These are phyloP conservation scores for Chrysaora quinquecirrha DNA, from an alignment of 30 jellyfish, hydroid and myxozoan species.

Conservation along the genomic window DNA sequence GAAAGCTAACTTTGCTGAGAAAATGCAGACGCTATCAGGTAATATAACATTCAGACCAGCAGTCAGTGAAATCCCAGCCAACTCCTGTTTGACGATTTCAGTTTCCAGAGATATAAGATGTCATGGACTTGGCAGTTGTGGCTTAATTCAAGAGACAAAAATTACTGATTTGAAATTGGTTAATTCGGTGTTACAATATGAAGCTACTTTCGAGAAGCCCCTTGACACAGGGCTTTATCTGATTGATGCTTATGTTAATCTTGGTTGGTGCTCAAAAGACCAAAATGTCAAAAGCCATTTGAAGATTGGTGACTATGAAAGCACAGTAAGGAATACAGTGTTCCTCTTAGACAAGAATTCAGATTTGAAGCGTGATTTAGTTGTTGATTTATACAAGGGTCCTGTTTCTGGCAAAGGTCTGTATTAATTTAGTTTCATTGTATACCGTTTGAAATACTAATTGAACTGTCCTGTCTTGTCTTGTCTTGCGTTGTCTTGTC, in stretches of 20 bases:
- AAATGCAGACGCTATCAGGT: conserved; percentile 7
- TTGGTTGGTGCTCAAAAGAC: conserved; percentile 23
- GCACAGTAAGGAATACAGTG: conserved; percentile 3
- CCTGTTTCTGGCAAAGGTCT: neutral
- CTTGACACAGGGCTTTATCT: conserved; percentile 1
- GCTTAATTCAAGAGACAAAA: neutral
- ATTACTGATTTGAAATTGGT: neutral
- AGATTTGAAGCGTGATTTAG: neutral
- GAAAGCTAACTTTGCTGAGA: conserved; percentile 22
- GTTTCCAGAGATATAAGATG: conserved; percentile 6
- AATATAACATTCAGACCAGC: conserved; percentile 32
- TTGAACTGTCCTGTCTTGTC: too few species aligned
- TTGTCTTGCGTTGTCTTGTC: too few species aligned
- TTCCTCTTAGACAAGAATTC: neutral
- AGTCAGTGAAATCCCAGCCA: conserved; percentile 1
- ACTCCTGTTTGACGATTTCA: conserved; percentile 29
- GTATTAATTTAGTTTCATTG: too few species aligned
- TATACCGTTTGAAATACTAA: too few species aligned
- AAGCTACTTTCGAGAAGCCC: neutral
- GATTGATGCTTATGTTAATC: conserved; percentile 15
- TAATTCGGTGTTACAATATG: neutral
- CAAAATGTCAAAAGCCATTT: too few species aligned
- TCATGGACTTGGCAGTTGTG: conserved; percentile 45
- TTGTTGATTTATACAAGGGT: conserved; percentile 2
- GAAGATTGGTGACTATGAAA: conserved; percentile 29